Evolutionary conservation across 2,888 invertebrate species (phyloP), one percentile per base, ranked within the genome.

Genomic region (Euclidia mi): DNA sequence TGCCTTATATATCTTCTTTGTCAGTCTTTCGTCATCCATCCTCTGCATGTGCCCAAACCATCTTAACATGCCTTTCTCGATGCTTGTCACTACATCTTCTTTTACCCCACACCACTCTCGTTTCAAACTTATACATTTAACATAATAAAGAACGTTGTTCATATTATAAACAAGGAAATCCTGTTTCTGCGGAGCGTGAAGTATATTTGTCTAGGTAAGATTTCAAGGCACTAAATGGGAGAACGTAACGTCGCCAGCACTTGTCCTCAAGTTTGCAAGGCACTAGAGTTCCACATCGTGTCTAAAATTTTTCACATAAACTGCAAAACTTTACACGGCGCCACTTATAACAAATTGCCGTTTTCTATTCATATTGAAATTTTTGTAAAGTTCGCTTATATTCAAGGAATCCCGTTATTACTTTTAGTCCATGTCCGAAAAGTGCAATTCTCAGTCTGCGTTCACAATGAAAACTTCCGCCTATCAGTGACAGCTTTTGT

Each of bases 221-320:
- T 80, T 76, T 75, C 78, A 77, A 68, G 78, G 57, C 75, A 81
- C 80, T 83, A 78, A 82, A 83, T 77, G 80, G 78, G 69, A 78
- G 82, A 82, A 84, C 78, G 88, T 92, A 92, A 92, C 92, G 92
- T 92, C 82, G 71, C 76, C 79, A 72, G 82, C 91, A 91, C 90
- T 91, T 88, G 90, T 90, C 88, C 78, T 79, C 82, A 82, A 91
- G 85, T 90, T 90, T 78, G 76, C 80, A 81, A n/a, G 78, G 82
- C 78, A 71, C 79, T 78, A 72, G 78, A 82, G 76, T 78, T 82
- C 81, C 82, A 78, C 86, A 77, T 82, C 83, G 80, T 84, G 86
- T 88, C 88, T 79, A 67, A 85, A 93, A 92, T 87, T 93, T 92
- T 91, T 86, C 91, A 87, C 92, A 91, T 92, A 91, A 93, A 91